Percentiles rank a stretch among this genome's conserved stretches.
Conservation (phyloP, 2,113 vertebrate species). For the Trematocara nigrifrons region DNA sequence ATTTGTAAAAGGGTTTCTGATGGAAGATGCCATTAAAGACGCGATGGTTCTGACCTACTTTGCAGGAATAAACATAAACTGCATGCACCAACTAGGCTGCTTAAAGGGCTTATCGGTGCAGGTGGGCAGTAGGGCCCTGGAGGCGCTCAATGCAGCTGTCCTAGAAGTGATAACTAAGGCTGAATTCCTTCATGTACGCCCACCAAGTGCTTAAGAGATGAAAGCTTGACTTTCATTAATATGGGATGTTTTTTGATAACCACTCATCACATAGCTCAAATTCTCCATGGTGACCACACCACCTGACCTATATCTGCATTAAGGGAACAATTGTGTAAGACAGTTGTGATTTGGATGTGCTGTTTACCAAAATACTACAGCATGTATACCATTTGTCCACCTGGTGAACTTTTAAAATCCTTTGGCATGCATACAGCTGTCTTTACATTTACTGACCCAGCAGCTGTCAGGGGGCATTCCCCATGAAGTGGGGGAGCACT, state of each 20-base stretch:
- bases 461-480: constrained; percentile 44
- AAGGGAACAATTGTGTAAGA: not conserved
- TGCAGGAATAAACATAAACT: not conserved
- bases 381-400: constrained; percentile 5
- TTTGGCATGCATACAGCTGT: constrained; percentile 48
- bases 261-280: not conserved
- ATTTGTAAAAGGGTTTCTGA: not conserved
- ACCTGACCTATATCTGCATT: not conserved
- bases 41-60: not conserved
- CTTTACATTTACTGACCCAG: constrained; percentile 26
- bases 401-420: constrained; percentile 18
- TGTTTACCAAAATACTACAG: not conserved
- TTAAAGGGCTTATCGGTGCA: not conserved
- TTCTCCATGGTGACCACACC: not conserved
- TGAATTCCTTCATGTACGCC: not conserved
- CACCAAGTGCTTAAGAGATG: not conserved
- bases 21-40: not conserved
- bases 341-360: not conserved
- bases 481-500: not conserved
- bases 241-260: not conserved
- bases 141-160: not conserved
- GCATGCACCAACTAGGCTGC: not conserved
- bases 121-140: not conserved
- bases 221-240: not conserved
- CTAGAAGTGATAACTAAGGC: not conserved